phyloP scores from a whole-genome alignment of 2,797 vertebrate genomes.

The Rhodeus uyekii region DNA sequence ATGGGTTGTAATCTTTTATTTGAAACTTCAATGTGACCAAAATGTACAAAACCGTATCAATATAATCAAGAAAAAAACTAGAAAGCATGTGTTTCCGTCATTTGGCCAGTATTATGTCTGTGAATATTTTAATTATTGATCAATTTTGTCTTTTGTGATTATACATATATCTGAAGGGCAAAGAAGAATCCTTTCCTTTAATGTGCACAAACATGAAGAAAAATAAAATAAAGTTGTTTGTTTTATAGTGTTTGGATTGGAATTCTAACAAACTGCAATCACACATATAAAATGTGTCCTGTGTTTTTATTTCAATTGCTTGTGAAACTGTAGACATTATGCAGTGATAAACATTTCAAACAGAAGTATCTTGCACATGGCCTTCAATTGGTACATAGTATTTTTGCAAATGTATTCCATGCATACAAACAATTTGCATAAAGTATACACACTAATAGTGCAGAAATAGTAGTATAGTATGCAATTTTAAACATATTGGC shows the following conservation, averaged over 20 bases:
- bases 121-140: background rate
- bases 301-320: background rate
- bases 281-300: background rate
- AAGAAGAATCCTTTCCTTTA: background rate
- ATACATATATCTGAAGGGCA: background rate
- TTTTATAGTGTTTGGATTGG: background rate
- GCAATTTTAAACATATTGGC: background rate
- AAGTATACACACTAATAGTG: background rate
- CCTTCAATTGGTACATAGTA: background rate
- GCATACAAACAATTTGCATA: background rate
- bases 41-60: background rate
- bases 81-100: background rate
- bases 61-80: background rate
- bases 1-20: background rate
- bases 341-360: background rate
- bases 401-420: background rate
- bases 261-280: background rate
- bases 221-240: background rate
- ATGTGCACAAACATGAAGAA: background rate
- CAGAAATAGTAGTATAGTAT: background rate
- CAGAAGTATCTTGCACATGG: background rate
- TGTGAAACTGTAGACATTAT: background rate
- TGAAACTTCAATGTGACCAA: background rate
- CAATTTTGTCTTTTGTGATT: background rate
- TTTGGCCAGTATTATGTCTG: slow-evolving; percentile 15